phyloP scores from a whole-genome alignment of 92 coral and sea anemone genomes.

The Chrysogorgia sp. region DNA sequence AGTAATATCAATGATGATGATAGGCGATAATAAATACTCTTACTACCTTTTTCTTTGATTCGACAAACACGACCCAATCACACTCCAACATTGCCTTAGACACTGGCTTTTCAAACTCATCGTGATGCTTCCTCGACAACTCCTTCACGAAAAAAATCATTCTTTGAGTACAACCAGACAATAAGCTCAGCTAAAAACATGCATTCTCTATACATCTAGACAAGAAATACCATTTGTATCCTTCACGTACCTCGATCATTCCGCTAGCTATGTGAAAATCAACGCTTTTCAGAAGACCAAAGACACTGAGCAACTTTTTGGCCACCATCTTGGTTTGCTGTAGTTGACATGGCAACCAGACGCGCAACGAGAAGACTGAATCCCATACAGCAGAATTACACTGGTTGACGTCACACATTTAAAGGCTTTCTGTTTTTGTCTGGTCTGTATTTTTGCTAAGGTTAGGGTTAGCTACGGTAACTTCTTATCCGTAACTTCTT shows the following conservation, averaged over 20 bases:
- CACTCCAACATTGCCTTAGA: conserved; percentile 88
- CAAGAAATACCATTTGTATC: not conserved
- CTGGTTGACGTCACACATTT: no score
- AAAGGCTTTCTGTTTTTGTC: no score
- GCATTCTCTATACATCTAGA: not conserved
- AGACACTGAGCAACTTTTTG: conserved; percentile 64
- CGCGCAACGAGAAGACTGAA: not conserved
- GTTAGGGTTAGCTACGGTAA: no score
- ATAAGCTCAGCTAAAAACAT: no score
- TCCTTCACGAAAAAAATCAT: conserved; percentile 65
- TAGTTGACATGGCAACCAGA: conserved; percentile 66
- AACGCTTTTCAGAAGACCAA: conserved; percentile 89
- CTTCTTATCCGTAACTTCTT: no score
- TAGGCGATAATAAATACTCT: no score
- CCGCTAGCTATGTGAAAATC: conserved; percentile 92
- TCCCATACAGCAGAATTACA: no score
- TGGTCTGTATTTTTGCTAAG: no score
- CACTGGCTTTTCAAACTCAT: conserved; percentile 69
- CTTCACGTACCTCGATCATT: conserved; percentile 70
- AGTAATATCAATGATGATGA: not conserved
- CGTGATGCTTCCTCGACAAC: conserved; percentile 69
- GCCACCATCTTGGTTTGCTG: conserved; percentile 79
- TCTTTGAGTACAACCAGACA: no score
- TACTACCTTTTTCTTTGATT: conserved; percentile 85
- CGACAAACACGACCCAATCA: conserved; percentile 83